Conservation (phyloP, 1,140 invertebrate species). For the Leptopilina clavipes region DNA sequence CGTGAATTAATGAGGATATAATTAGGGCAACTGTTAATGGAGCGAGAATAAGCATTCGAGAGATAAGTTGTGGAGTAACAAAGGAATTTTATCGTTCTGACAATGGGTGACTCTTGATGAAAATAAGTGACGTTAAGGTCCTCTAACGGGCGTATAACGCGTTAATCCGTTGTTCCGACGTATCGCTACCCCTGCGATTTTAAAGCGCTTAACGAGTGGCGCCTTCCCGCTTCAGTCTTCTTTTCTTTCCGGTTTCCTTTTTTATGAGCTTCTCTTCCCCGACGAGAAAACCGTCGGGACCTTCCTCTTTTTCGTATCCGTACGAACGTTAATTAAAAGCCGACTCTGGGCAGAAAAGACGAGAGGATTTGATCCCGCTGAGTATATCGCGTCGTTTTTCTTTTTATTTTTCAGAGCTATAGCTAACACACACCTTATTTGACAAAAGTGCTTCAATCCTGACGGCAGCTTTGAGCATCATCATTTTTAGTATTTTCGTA, state of each 20-base stretch:
- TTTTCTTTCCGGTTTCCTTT: slow-evolving; percentile 36
- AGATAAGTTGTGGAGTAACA: no score
- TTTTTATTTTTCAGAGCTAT: slow-evolving; percentile 38
- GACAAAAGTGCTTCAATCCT: slow-evolving; percentile 19
- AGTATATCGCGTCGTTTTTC: slow-evolving; percentile 29
- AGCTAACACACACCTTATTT: slow-evolving; percentile 10
- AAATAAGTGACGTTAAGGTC: slow-evolving; percentile 35
- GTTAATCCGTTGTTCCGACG: slow-evolving; percentile 42
- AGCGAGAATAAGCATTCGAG: no score
- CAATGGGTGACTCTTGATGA: slow-evolving; percentile 27
- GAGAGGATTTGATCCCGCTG: slow-evolving; percentile 31
- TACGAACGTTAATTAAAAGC: background rate
- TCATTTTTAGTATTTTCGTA: background rate
- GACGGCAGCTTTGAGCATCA: background rate
- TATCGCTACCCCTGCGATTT: slow-evolving; percentile 40
- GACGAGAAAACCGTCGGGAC: slow-evolving; percentile 12
- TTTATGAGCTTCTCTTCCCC: slow-evolving; percentile 22
- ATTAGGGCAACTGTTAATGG: no score
- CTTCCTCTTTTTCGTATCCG: background rate
- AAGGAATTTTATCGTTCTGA: background rate
- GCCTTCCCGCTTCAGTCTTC: slow-evolving; percentile 32
- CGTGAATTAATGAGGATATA: background rate
- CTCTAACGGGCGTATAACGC: slow-evolving; percentile 41
- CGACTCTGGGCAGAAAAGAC: slow-evolving; percentile 36
- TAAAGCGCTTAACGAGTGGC: slow-evolving; percentile 44